Evolutionary conservation across 2,888 invertebrate genomes (phyloP), one percentile per base, ranked within the genome.

Genomic region (Amphiduros pacificus): DNA sequence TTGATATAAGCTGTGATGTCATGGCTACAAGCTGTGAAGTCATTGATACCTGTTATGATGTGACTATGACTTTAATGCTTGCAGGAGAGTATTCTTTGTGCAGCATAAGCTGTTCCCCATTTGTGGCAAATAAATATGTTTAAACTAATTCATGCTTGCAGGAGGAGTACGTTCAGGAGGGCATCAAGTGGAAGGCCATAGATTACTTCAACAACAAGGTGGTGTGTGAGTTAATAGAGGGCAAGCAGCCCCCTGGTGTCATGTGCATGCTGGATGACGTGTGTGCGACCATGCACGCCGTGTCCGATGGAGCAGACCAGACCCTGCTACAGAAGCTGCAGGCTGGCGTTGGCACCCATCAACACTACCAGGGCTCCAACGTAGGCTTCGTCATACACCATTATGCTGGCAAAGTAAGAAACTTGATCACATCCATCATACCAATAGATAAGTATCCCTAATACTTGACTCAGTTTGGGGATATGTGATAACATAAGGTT

Each of bases 201-300:
- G 87, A 88, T 17, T 89, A 87, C 78, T 89, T 89, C 83, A 89
- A 89, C 83, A 89, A 89, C 75, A 87, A 87, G 75, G 81, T 89
- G 54, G 89, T 89, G 6, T 89, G 89, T 75, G 89, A 89, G 70
- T 80, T 89, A 66, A 88, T 89, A 56, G 89, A 89, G 76, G 86
- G 86, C 73, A 82, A 82, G 68, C 84, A 85, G 36, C 81, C 81
- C 2, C 87, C 88, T 2, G 89, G 89, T 54, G 85, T 89, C 53
- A 87, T 89, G 83, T 85, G 86, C 71, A 83, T 89, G 6, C 79
- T 89, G 54, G 89, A 89, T 72, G 89, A 89, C 77, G 87, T 89
- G 1, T 89, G 89, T 79, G 88, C 88, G 6, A 88, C 89, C 32
- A 85, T 88, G 79, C 89, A 89, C 77, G 88, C 88, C 3, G 88